Evolutionary conservation across 2,888 invertebrate genomes (phyloP).

Genomic region (Napeogenes sylphis): DNA sequence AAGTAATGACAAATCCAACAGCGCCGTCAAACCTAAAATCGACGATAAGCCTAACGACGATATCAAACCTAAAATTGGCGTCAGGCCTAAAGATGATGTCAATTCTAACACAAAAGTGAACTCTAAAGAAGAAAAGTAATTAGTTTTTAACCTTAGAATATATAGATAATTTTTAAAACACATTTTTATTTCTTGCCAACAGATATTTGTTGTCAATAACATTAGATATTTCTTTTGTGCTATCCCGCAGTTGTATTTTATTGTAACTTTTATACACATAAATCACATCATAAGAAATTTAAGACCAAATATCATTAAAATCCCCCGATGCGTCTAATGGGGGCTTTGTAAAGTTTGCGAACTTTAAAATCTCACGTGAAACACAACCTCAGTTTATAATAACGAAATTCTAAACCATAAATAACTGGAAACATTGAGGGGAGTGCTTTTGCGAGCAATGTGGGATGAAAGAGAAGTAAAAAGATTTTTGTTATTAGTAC

Average conservation of each 20-base stretch:
- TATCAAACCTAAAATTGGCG: background rate
- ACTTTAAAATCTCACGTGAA: constrained; percentile 25
- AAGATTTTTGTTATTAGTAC: background rate
- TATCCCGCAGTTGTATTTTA: background rate
- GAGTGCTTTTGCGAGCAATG: constrained; percentile 16
- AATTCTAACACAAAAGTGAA: background rate
- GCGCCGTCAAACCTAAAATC: background rate
- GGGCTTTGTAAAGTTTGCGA: constrained; percentile 3
- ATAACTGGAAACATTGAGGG: constrained; percentile 41
- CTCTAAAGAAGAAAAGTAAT: background rate
- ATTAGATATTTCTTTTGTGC: no score
- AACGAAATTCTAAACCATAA: constrained; percentile 44
- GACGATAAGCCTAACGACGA: background rate
- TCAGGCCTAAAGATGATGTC: background rate
- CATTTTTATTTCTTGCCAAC: no score
- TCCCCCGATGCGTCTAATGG: constrained; percentile 24
- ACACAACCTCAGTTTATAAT: constrained; percentile 35
- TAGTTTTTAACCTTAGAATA: background rate
- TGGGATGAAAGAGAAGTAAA: background rate
- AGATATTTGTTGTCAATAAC: no score
- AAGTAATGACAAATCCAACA: no score
- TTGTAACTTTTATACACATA: background rate
- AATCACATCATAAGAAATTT: constrained; percentile 15
- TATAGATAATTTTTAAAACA: background rate
- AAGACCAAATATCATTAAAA: constrained; percentile 24